Base-by-base conservation (phyloP, 1,140 invertebrate species). In the Drosophila tsacasi region DNA sequence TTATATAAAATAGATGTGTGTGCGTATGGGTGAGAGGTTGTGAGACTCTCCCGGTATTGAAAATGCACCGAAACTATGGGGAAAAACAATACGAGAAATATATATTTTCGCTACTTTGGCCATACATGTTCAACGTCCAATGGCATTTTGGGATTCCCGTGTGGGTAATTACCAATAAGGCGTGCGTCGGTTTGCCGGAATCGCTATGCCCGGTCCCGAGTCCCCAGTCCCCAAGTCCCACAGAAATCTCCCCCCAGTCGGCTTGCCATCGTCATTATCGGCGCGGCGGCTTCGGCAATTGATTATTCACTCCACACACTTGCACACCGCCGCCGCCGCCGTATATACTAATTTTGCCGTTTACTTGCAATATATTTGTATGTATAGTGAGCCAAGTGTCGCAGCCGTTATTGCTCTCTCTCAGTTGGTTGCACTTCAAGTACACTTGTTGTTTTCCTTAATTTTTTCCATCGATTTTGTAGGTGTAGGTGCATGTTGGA, bases 91-190 rank as follows among this genome's bases (percentile, higher is more conserved):
- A 77, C 71, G 40, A 75, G 40, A 75, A 57, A 76, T 55, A 25
- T 49, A 39, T 65, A 2, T 44, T 21, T 79, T 61, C 39, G 81
- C 52, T 68, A 49, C 54, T 50, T 62, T 55, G 47, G n/a, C 30
- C 64, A 50, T 68, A 62, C 76, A 25, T 57, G 54, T 39, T 23
- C 54, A 79, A 83, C 49, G 62, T 81, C 63, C 61, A 80, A 71
- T 57, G 76, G 76, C 63, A 75, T 74, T 85, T 85, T 85, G 85
- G 85, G 84, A 90, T 85, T 89, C 85, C 84, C 84, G 67, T 78
- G 81, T 81, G 81, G 85, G 81, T 76, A 81, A 90, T 89, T 90
- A 84, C 81, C 81, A 79, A 79, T 72, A 79, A 79, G 76, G 57
- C 74, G 44, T 57, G 42, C 57, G 49, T 76, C 49, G 66, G 23